Evolutionary conservation across 2,797 vertebrate genomes (phyloP), one percentile per base, ranked within the genome.

Genomic region (Muscicapa comitata): DNA sequence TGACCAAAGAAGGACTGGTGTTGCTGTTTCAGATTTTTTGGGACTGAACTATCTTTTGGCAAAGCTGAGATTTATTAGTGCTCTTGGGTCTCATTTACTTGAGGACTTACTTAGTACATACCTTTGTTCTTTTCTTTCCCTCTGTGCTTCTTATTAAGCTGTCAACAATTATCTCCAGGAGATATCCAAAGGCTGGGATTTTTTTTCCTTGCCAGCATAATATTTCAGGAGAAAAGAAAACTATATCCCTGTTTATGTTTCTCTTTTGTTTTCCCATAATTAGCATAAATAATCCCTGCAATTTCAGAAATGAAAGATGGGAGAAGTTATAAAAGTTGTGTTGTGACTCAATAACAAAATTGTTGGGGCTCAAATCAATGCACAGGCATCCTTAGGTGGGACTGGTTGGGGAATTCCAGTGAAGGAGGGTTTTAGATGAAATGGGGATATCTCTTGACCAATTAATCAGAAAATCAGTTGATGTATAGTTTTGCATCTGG

Each of bases 1-100:
- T 90, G 82, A 95, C 92, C 80, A 91, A 93, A 95, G 79, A 95
- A 93, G 84, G 94, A 93, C 51, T 88, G 83, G 11, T 72, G 59
- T 76, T 89, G 61, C 65, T 89, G 38, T 65, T 89, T 79, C 80
- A 89, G 68, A 91, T 62, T 51, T 75, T 89, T 96, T 91, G 80
- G 67, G 84, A 54, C 54, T 80, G 73, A 95, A 84, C 73, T 79
- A 75, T 94, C 81, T 89, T 94, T 81, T 86, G 70, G 81, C 72
- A 92, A 33, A 24, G 9, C 40, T 42, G 79, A 38, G 42, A 70
- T 89, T 83, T 93, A 86, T 67, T 75, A 90, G 73, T 33, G 59
- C 42, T 77, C 43, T n/a, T 51, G 57, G 31, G 47, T 92, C 66
- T 86, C 61, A 74, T 85, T 82, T 86, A 74, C 53, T 89, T 65